phyloP scores from a whole-genome alignment of 2,888 invertebrate genomes.

The Carcina quercana region DNA sequence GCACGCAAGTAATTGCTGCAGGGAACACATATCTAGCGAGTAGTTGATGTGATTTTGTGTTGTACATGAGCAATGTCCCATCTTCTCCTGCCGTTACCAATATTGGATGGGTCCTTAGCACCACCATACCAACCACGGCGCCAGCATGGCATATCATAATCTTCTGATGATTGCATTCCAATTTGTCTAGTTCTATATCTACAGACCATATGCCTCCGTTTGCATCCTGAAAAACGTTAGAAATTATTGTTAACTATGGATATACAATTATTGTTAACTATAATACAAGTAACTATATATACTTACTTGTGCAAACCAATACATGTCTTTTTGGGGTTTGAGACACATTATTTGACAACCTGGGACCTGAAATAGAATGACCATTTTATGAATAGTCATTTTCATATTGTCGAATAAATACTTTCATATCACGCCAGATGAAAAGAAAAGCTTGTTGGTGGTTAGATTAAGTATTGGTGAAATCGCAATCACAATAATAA shows the following conservation, averaged over 20 bases:
- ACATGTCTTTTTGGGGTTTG: conserved; percentile 58
- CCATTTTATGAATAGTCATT: not conserved
- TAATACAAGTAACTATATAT: not conserved
- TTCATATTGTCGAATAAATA: too few relatives aligned
- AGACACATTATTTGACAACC: conserved; percentile 63
- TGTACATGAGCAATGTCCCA: conserved; percentile 83
- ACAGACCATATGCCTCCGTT: conserved; percentile 82
- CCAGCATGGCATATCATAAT: conserved; percentile 86
- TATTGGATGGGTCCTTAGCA: conserved; percentile 80
- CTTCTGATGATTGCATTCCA: conserved; percentile 52
- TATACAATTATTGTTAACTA: not conserved
- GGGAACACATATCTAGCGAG: conserved; percentile 74
- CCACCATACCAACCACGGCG: conserved; percentile 78
- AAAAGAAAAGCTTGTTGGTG: too few relatives aligned
- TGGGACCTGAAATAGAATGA: conserved; percentile 41
- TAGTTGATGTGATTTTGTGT: conserved; percentile 75
- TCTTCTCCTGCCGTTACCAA: conserved; percentile 83
- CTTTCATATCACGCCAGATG: too few relatives aligned
- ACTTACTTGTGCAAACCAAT: conserved; percentile 87
- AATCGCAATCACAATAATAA: too few relatives aligned
- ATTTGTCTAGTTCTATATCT: conserved; percentile 61
- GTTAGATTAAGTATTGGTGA: too few relatives aligned
- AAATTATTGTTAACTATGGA: conserved; percentile 1
- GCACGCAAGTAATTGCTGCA: conserved; percentile 68
- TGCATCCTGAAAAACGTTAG: conserved; percentile 77